Base-by-base conservation (phyloP, 1,140 invertebrate species). In the Pissodes strobi region DNA sequence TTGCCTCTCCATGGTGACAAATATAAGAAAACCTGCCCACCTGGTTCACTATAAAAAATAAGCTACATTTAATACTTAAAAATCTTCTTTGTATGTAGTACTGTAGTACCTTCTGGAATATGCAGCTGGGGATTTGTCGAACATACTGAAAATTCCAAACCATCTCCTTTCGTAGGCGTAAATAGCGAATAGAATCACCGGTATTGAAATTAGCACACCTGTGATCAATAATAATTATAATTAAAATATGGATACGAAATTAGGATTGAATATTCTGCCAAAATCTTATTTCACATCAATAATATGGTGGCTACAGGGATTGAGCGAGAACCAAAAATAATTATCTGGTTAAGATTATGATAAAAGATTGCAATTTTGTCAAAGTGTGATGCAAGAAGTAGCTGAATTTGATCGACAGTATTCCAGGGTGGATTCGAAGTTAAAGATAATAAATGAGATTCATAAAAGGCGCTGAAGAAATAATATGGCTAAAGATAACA, bases 21-120 rank as follows among this genome's bases (percentile, higher is more conserved):
- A n/a, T n/a, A n/a, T n/a, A n/a, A n/a, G 27, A 30, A 30, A 30
- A 30, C 27, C 27, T 30, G n/a, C n/a, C n/a, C n/a, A n/a, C n/a
- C n/a, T n/a, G n/a, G n/a, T n/a, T n/a, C n/a, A n/a, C n/a, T n/a
- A n/a, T n/a, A n/a, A n/a, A n/a, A n/a, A n/a, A n/a, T n/a, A n/a
- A n/a, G n/a, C n/a, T n/a, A n/a, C n/a, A n/a, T n/a, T n/a, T n/a
- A n/a, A n/a, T n/a, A n/a, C n/a, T n/a, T 59, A 63, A 13, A 63
- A 49, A 51, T 64, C 41, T 3, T 72, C 67, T 9, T 23, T 55
- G 2, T 61, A 12, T 8, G 63, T 69, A 15, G 61, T 15, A 25
- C 39, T 88, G 76, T 91, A 92, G 70, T 90, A 88, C 1, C 87
- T 87, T 1, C 88, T 78, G 0, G 85, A 87, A 38, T 85, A 87